Conservation (phyloP, 1,140 invertebrate species). For the Littorina saxatilis region DNA sequence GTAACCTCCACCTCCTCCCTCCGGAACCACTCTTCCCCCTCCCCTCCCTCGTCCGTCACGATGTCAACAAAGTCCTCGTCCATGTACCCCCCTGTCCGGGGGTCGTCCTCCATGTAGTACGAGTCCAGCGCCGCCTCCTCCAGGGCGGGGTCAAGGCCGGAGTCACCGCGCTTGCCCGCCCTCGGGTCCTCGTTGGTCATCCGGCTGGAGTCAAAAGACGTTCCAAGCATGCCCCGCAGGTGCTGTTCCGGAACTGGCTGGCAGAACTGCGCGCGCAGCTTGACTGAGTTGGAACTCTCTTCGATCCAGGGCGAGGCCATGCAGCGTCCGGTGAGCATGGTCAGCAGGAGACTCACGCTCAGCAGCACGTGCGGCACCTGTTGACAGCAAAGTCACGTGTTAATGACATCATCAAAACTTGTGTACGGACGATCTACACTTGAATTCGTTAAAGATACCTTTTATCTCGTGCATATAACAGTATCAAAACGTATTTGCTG, state of each 20-base stretch:
- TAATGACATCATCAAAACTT: too few species aligned
- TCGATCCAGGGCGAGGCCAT: constrained; percentile 44
- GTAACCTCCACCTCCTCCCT: constrained; percentile 2
- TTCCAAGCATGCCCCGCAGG: constrained; percentile 51
- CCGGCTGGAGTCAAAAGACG: constrained; percentile 44
- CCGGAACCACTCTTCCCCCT: constrained; percentile 18
- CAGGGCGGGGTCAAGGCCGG: constrained; percentile 17
- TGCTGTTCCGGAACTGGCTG: constrained; percentile 46
- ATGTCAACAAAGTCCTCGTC: constrained; percentile 39
- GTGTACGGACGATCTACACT: too few species aligned
- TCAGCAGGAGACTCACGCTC: constrained; percentile 40
- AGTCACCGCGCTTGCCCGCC: constrained; percentile 16
- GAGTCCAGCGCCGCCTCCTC: constrained; percentile 42
- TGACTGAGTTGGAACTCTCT: constrained; percentile 41
- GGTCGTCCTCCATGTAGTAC: constrained; percentile 23
- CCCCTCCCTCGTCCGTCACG: constrained; percentile 34
- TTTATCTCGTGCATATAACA: too few species aligned
- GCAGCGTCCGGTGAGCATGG: constrained; percentile 44
- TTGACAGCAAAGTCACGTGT: not conserved
- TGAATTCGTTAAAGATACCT: too few species aligned
- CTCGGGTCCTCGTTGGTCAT: constrained; percentile 52
- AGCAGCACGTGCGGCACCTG: constrained; percentile 26
- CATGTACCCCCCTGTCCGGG: constrained; percentile 6
- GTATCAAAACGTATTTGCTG: too few species aligned
- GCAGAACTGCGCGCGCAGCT: constrained; percentile 53